Evolutionary conservation across 2,113 vertebrate species (phyloP), one percentile per base, ranked within the genome.

Genomic region (Odontophorus gujanensis): DNA sequence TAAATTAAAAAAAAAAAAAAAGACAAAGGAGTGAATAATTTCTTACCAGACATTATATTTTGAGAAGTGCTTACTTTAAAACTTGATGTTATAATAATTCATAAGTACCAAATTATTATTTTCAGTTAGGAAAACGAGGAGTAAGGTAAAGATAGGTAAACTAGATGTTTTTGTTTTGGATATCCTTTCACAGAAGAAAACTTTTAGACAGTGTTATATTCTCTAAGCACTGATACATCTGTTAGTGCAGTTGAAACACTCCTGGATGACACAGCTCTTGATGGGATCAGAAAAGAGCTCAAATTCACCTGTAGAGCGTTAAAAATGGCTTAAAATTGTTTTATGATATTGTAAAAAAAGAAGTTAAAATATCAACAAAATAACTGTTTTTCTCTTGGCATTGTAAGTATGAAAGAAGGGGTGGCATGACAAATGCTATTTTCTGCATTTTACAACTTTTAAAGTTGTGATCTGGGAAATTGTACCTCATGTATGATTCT

Each of bases 241-340:
- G 2, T 32, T 91, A 58, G 5, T 2, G 1, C 15, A 50, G 24
- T 57, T 9, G 6, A 80, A 43, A 51, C 8, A 19, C 0, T 0
- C 25, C 40, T 76, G 53, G 18, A 15, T 53, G 59, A 26, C 2
- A 1, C 50, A 51, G 36, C 21, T 38, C 28, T 55, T 61, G 34
- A 38, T n/a, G 26, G n/a, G 8, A 38, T 63, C 30, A 55, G 28
- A 28, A 5, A 48, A 30, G 5, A 6, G 9, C 68, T 95, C 58
- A 73, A 22, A 68, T 79, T 87, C 76, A 8, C 1, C 0, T 68
- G 20, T 11, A 42, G 38, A 43, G 7, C 55, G 5, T 79, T 79
- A 51, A 34, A 78, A 89, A 87, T 45, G 25, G 20, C 22, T 68
- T 57, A 82, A 81, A 73, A 28, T 74, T 48, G 14, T 51, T 89